Base-by-base conservation (phyloP, 2,888 invertebrate genomes). In the Cyclophora albipunctata region DNA sequence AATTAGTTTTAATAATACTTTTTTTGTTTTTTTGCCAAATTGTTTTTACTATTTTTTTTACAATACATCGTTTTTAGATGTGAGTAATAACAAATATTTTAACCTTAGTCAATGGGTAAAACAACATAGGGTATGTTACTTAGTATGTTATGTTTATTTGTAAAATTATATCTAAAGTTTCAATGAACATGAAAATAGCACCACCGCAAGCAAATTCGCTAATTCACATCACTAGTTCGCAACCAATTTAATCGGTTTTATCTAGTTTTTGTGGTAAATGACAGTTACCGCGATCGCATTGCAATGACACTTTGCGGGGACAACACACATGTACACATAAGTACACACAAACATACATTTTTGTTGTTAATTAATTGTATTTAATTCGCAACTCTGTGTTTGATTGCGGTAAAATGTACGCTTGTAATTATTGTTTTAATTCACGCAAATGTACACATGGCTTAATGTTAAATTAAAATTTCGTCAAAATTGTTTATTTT, bases 291-390 rank as follows among this genome's bases (percentile, higher is more conserved):
- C 65, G 56, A 63, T 69, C 62, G 72, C 63, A 63, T 74, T 78
- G 81, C 75, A 74, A 71, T 84, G 86, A 85, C 85, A 71, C 73
- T 63, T 75, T 81, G 65, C 81, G 60, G 66, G 37, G 4, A 37
- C 4, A 4, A 55, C 54, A 50, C 52, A 60, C 52, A 50, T 40
- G 63, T 59, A 63, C 75, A 76, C 77, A 84, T 81, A 84, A 84
- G 86, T 83, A 81, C 79, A 82, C 62, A 78, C 67, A 78, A 79
- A 6, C 7, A 34, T 43, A 43, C 80, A 85, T 88, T 87, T 87
- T 87, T 87, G 85, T 75, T 86, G 79, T 85, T 88, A 86, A 87
- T 84, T 84, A 84, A 81, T 83, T 75, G 78, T 69, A 73, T 78
- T 78, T 80, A 81, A 81, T 78, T 75, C 77, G 75, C 79, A 78